Evolutionary conservation across 2,888 invertebrate genomes (phyloP).

Genomic region (Xestobium rufovillosum): DNA sequence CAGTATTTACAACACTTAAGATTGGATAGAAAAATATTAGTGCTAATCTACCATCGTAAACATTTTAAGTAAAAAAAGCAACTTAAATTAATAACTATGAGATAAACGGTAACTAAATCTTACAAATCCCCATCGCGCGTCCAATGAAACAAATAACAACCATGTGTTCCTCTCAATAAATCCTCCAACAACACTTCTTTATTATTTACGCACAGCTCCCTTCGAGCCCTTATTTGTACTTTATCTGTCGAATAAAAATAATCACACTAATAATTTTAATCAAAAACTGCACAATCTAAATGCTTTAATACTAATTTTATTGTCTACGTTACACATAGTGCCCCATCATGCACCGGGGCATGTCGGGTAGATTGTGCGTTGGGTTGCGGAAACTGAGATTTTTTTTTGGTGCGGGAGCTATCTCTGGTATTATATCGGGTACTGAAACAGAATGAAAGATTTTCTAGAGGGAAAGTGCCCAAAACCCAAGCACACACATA

Average conservation of each 20-base stretch:
- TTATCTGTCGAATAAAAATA: slow-evolving; percentile 44
- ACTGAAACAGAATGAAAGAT: slow-evolving; percentile 29
- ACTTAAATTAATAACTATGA: too few relatives aligned
- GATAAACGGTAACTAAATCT: too few relatives aligned
- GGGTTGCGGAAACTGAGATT: slow-evolving; percentile 30
- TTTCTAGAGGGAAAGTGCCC: background rate
- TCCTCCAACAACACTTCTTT: slow-evolving; percentile 42
- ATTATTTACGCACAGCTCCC: too few relatives aligned
- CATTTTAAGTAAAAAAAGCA: too few relatives aligned
- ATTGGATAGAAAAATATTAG: too few relatives aligned
- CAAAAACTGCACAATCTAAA: too few relatives aligned
- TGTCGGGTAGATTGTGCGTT: slow-evolving; percentile 48
- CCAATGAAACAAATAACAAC: slow-evolving; percentile 55
- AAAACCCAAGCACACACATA: too few relatives aligned
- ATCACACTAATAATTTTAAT: slow-evolving; percentile 44
- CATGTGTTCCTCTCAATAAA: slow-evolving; percentile 57
- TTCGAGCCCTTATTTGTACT: too few relatives aligned
- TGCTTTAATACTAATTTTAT: too few relatives aligned
- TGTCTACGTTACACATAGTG: slow-evolving; percentile 53
- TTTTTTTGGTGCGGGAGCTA: slow-evolving; percentile 15
- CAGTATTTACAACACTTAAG: too few relatives aligned
- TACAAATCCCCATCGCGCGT: slow-evolving; percentile 37
- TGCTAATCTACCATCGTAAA: too few relatives aligned
- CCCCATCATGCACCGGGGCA: slow-evolving; percentile 57
- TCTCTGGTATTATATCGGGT: slow-evolving; percentile 19